phyloP scores from a whole-genome alignment of 2,113 vertebrate species.

The Thymallus thymallus region DNA sequence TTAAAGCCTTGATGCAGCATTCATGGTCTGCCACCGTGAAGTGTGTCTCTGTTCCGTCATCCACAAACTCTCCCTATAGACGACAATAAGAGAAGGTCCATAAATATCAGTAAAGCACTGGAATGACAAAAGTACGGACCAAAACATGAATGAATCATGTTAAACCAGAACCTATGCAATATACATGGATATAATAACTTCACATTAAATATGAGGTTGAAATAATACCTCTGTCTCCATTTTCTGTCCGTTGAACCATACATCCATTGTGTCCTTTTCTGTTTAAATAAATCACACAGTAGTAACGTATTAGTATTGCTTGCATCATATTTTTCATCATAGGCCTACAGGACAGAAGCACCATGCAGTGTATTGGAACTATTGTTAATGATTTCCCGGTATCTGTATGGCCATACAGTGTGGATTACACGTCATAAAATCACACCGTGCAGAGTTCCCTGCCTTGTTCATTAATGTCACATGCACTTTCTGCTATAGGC shows the following conservation, averaged over 20 bases:
- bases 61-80: conserved; percentile 90
- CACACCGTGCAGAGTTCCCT: not conserved
- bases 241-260: conserved; percentile 93
- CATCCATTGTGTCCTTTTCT: conserved; percentile 97
- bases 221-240: conserved; percentile 82
- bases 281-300: conserved; percentile 20
- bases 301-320: not conserved
- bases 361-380: not conserved
- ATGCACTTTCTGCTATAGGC: not conserved
- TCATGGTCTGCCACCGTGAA: conserved; percentile 82
- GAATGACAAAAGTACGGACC: not conserved
- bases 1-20: conserved; percentile 87
- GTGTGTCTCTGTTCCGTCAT: conserved; percentile 90
- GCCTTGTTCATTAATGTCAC: not conserved
- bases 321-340: not conserved
- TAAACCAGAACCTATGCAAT: not conserved
- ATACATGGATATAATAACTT: not conserved
- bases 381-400: no score
- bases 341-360: not conserved
- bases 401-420: not conserved
- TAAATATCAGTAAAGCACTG: not conserved
- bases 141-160: not conserved
- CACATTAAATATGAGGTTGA: no score
- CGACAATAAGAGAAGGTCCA: not conserved
- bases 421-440: not conserved